A percentile compares a stretch with the other conserved stretches of the same genome.
Evolutionary conservation across 2,113 vertebrate species (phyloP).

Genomic region (Sprattus sprattus): DNA sequence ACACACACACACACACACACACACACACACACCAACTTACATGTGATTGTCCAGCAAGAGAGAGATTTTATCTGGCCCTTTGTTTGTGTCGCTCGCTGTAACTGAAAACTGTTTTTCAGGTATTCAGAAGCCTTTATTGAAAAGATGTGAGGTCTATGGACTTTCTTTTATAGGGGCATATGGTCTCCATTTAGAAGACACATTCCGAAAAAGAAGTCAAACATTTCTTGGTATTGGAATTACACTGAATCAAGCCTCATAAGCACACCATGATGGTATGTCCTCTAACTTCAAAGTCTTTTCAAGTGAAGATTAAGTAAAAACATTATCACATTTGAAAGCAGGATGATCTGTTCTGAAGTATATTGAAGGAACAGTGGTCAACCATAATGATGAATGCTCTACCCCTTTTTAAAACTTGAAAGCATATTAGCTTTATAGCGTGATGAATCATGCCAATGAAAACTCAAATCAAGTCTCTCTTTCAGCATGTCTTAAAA

Average conservation of each 20-base stretch:
- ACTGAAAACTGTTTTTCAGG: constrained; percentile 24
- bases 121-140: constrained; percentile 35
- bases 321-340: neutral
- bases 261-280: constrained; percentile 6
- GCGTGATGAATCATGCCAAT: too few species aligned
- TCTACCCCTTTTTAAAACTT: too few species aligned
- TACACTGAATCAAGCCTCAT: constrained; percentile 31
- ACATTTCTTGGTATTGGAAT: constrained; percentile 43
- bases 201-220: constrained; percentile 36
- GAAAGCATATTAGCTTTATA: too few species aligned
- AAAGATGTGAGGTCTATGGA: constrained; percentile 33
- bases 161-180: constrained; percentile 36
- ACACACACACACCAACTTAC: neutral
- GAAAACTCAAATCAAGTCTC: neutral
- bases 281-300: neutral
- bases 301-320: neutral
- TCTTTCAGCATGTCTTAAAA: neutral
- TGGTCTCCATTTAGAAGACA: constrained; percentile 40
- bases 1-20: neutral
- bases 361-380: too few species aligned
- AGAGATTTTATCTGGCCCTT: constrained; percentile 22
- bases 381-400: too few species aligned
- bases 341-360: neutral
- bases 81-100: constrained; percentile 17
- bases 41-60: neutral